Evolutionary conservation across 2,113 vertebrate genomes (phyloP).

Genomic region (Notiomystis cincta): DNA sequence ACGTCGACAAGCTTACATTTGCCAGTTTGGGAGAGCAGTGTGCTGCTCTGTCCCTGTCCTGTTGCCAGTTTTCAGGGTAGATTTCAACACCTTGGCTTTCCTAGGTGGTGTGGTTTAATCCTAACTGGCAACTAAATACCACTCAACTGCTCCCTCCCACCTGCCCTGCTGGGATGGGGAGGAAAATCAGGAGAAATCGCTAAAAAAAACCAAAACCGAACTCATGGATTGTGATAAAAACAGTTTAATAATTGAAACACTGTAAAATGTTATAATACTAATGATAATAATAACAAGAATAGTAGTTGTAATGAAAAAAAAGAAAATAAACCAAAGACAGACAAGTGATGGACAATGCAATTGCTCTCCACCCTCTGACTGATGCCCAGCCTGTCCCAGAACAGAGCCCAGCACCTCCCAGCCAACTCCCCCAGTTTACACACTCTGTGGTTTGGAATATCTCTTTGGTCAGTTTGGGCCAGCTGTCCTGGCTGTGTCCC

Average conservation of each 20-base stretch:
- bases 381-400: neutral
- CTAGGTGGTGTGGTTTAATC: neutral
- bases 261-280: neutral
- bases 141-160: neutral
- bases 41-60: neutral
- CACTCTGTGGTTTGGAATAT: neutral
- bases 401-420: rapidly evolving
- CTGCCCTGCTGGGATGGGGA: neutral
- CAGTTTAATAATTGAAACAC: neutral
- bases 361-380: neutral
- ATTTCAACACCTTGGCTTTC: neutral
- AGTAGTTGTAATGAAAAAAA: neutral
- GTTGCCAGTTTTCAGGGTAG: neutral
- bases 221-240: neutral
- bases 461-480: neutral
- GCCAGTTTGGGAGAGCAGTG: neutral
- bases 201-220: neutral
- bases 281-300: neutral
- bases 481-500: neutral
- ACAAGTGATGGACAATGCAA: neutral
- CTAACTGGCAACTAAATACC: neutral
- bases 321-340: neutral
- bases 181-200: neutral
- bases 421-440: neutral
- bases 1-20: too few relatives aligned